Evolutionary conservation across 2,888 invertebrate species (phyloP).

Genomic region (Polyploca ridens): DNA sequence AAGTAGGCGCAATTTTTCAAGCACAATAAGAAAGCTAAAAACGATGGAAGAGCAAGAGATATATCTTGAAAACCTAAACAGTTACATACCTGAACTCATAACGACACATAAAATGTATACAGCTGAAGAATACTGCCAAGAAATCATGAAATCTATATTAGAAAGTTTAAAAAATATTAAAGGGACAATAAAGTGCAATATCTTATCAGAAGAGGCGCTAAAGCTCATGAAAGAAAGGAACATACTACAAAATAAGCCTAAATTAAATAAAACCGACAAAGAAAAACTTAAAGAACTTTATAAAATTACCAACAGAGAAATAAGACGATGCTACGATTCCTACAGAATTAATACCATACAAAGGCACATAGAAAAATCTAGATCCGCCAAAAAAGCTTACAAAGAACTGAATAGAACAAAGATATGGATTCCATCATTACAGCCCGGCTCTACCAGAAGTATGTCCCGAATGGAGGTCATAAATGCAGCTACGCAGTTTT

Average conservation of each 20-base stretch:
- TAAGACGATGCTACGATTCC: conserved; percentile 13
- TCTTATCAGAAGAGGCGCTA: conserved; percentile 16
- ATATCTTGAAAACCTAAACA: conserved; percentile 21
- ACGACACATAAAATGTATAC: no score
- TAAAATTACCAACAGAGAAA: conserved; percentile 18
- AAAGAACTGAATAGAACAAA: conserved; percentile 22
- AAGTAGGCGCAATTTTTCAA: conserved; percentile 10
- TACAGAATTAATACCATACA: conserved; percentile 14
- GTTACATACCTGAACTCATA: conserved; percentile 16
- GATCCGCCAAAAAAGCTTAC: conserved; percentile 21
- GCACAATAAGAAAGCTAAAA: not conserved
- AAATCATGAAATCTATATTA: conserved; percentile 18
- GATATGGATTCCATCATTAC: conserved; percentile 20
- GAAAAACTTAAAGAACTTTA: conserved; percentile 15
- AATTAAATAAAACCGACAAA: not conserved
- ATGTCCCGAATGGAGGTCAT: conserved; percentile 15
- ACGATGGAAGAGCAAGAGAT: conserved; percentile 17
- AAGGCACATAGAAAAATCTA: conserved; percentile 17
- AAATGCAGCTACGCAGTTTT: conserved; percentile 16
- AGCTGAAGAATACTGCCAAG: conserved; percentile 20
- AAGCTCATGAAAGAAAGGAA: conserved; percentile 15
- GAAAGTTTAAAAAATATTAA: conserved; percentile 9
- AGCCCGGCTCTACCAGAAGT: conserved; percentile 13
- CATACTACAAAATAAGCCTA: not conserved
- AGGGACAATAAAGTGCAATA: not conserved